These are phyloP conservation scores for Characodon lateralis DNA, from an alignment of 2,797 vertebrate genomes.

Conservation along the genomic window DNA sequence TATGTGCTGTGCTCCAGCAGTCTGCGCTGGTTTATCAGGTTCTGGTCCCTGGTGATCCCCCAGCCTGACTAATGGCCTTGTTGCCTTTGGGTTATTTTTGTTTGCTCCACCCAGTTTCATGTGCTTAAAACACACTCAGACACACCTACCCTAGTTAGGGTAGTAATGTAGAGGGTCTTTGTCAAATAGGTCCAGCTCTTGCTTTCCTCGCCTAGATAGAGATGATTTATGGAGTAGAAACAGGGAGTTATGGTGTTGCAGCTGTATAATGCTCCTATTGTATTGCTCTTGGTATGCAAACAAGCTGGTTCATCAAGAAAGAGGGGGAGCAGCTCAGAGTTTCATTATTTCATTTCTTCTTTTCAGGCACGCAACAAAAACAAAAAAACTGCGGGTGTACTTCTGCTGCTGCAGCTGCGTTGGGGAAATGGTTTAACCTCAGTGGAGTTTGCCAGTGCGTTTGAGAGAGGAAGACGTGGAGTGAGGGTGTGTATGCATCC, in stretches of 20 bases:
- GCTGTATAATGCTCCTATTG: conserved; percentile 49
- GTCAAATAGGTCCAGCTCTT: conserved; percentile 4
- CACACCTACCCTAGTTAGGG: conserved; percentile 55
- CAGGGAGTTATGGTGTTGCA: conserved; percentile 22
- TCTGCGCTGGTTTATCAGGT: conserved; percentile 40
- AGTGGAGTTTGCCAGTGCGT: conserved; percentile 13
- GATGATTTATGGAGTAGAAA: conserved; percentile 43
- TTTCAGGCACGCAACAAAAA: background rate
- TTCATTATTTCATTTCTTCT: conserved; percentile 18
- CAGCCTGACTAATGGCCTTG: conserved; percentile 49
- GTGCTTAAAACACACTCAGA: conserved; percentile 13
- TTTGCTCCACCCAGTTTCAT: conserved; percentile 49
- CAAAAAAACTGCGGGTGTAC: background rate
- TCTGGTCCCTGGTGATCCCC: conserved; percentile 33
- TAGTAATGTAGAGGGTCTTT: conserved; percentile 58
- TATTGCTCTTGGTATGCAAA: conserved; percentile 50
- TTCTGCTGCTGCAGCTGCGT: no score
- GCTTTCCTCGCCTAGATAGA: conserved; percentile 17
- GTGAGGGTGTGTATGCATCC: background rate
- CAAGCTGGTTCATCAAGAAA: conserved; percentile 61
- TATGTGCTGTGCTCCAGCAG: conserved; percentile 11
- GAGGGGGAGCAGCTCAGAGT: conserved; percentile 14
- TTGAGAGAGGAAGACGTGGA: conserved; percentile 4
- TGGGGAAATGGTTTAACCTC: conserved; percentile 10
- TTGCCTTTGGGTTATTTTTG: conserved; percentile 61